These are phyloP conservation scores for Oreochromis grahami DNA, from an alignment of 2,797 vertebrate species.

Conservation along the genomic window DNA sequence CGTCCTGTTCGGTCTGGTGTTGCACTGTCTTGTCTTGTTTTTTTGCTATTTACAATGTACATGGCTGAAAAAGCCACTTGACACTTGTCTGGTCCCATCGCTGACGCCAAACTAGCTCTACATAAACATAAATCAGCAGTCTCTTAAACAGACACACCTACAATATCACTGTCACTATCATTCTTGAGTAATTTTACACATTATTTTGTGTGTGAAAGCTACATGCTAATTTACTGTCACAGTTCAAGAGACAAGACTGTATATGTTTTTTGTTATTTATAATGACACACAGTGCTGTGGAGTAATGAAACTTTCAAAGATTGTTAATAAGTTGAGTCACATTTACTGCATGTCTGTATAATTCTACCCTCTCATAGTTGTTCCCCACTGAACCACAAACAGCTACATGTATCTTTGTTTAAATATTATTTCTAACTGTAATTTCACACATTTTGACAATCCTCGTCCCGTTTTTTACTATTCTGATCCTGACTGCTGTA, in stretches of 20 bases:
- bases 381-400: background rate
- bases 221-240: background rate
- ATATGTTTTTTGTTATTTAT: background rate
- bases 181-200: background rate
- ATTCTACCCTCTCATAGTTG: background rate
- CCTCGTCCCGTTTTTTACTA: background rate
- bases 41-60: too few relatives aligned
- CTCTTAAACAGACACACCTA: background rate
- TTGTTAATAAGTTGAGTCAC: background rate
- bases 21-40: background rate
- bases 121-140: background rate
- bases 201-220: background rate
- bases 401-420: background rate
- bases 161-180: background rate
- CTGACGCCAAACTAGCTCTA: background rate
- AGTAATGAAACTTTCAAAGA: background rate
- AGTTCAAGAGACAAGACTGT: background rate
- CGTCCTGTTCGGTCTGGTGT: background rate
- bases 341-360: background rate
- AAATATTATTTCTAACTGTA: background rate
- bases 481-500: background rate
- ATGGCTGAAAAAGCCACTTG: background rate
- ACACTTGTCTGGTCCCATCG: background rate
- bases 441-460: background rate
- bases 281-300: background rate